phyloP scores from a whole-genome alignment of 2,888 invertebrate species.

The Drosophila prostipennis region DNA sequence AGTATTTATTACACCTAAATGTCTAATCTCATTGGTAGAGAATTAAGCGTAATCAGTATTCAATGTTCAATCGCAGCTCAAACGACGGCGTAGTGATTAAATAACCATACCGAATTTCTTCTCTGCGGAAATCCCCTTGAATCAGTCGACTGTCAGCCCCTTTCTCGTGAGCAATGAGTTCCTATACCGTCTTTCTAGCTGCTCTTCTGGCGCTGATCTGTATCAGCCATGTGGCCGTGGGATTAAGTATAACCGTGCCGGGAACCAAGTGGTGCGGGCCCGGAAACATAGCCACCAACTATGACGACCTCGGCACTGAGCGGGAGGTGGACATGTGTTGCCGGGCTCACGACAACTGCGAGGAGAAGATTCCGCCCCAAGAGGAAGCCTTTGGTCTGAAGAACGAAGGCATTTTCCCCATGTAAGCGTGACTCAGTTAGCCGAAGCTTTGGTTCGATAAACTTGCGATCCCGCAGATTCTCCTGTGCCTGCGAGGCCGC shows the following conservation, averaged over 20 bases:
- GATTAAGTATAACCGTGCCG: constrained; percentile 83
- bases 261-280: constrained; percentile 97
- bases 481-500: constrained; percentile 74
- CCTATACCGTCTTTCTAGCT: not conserved
- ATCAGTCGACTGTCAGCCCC: constrained; percentile 45
- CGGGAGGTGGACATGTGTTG: constrained; percentile 91
- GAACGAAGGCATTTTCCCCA: constrained; percentile 62
- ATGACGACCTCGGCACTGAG: constrained; percentile 87
- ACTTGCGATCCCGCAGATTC: constrained; percentile 46
- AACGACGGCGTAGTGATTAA: constrained; percentile 8
- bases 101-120: constrained; percentile 12
- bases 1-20: constrained; percentile 30
- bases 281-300: constrained; percentile 91
- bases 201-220: constrained; percentile 2
- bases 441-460: not conserved
- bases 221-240: not conserved
- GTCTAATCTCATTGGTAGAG: constrained; percentile 10
- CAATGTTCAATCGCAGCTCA: constrained; percentile 12
- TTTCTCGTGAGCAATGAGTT: constrained; percentile 44
- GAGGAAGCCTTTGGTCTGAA: constrained; percentile 47
- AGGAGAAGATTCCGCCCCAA: constrained; percentile 73
- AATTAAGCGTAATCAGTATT: constrained; percentile 53
- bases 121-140: constrained; percentile 11
- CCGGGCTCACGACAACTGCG: constrained; percentile 89
- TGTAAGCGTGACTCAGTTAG: constrained; percentile 52